Evolutionary conservation across 2,797 vertebrate species (phyloP).

Genomic region (Sebastiscus tertius): DNA sequence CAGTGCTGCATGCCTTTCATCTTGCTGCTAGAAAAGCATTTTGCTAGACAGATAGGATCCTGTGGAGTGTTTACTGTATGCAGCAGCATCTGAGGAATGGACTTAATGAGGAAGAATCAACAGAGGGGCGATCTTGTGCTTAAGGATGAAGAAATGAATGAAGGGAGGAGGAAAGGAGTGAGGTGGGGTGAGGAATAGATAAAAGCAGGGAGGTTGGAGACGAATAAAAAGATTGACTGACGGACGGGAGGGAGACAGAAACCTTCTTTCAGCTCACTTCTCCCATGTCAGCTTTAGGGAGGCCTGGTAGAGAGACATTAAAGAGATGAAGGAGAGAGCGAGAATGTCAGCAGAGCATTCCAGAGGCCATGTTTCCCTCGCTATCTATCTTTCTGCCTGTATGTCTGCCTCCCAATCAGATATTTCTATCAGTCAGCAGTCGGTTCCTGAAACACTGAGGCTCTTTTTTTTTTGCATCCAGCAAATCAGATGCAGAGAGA

Average conservation of each 20-base stretch:
- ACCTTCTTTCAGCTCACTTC: slow-evolving; percentile 32
- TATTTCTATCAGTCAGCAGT: slow-evolving; percentile 64
- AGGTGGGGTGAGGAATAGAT: neutral
- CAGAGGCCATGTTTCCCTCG: slow-evolving; percentile 23
- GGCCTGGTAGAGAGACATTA: slow-evolving; percentile 26
- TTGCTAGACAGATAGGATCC: slow-evolving; percentile 53
- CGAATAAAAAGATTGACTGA: slow-evolving; percentile 15
- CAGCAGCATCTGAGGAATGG: slow-evolving; percentile 26
- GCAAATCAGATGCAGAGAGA: slow-evolving; percentile 45
- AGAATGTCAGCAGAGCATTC: slow-evolving; percentile 45
- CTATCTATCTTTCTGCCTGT: slow-evolving; percentile 44
- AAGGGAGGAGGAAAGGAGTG: neutral
- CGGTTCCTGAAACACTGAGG: slow-evolving; percentile 48
- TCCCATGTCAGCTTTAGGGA: slow-evolving; percentile 29
- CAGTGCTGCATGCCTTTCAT: slow-evolving; percentile 60
- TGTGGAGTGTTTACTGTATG: slow-evolving; percentile 49
- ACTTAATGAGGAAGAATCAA: slow-evolving; percentile 2
- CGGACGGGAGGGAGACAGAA: slow-evolving; percentile 16
- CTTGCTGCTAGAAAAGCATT: slow-evolving; percentile 60
- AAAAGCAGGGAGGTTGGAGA: neutral
- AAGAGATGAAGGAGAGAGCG: slow-evolving; percentile 25
- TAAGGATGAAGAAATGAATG: slow-evolving; percentile 9
- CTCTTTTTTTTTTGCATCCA: slow-evolving; percentile 27
- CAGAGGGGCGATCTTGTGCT: neutral
- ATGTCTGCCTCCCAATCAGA: slow-evolving; percentile 56